Evolutionary conservation across 2,113 vertebrate species (phyloP).

Genomic region (Elachura formosa): DNA sequence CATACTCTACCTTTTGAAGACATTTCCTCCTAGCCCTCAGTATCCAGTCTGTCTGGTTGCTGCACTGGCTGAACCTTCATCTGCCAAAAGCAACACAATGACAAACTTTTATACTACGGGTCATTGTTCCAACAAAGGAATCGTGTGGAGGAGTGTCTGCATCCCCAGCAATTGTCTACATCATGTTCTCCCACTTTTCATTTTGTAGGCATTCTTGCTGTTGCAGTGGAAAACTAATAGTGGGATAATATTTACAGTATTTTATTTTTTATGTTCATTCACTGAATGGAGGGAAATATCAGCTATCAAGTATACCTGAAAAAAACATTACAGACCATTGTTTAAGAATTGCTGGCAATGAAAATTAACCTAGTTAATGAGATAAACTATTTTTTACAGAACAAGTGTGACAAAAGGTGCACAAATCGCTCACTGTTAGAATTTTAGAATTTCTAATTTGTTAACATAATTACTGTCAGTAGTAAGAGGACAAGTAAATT

Average conservation of each 20-base stretch:
- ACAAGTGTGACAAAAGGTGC: neutral
- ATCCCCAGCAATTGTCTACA: neutral
- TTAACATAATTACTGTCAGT: neutral
- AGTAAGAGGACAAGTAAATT: neutral
- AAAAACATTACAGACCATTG: neutral
- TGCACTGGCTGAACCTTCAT: neutral
- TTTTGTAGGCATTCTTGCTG: neutral
- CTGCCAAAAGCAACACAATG: neutral
- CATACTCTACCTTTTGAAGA: neutral
- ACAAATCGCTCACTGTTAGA: neutral
- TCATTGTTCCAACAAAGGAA: neutral
- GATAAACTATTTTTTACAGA: neutral
- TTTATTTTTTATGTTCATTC: neutral
- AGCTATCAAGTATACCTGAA: neutral
- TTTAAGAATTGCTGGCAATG: neutral
- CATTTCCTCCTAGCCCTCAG: neutral
- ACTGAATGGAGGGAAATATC: neutral
- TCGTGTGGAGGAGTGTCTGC: neutral
- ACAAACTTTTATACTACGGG: neutral
- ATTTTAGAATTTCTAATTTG: neutral
- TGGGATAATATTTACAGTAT: neutral
- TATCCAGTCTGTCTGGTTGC: constrained; percentile 43
- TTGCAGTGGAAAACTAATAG: neutral
- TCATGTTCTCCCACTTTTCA: neutral
- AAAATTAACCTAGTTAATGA: neutral